Evolutionary conservation across 2,113 vertebrate genomes (phyloP).

Genomic region (Rhinopomastus cyanomelas): DNA sequence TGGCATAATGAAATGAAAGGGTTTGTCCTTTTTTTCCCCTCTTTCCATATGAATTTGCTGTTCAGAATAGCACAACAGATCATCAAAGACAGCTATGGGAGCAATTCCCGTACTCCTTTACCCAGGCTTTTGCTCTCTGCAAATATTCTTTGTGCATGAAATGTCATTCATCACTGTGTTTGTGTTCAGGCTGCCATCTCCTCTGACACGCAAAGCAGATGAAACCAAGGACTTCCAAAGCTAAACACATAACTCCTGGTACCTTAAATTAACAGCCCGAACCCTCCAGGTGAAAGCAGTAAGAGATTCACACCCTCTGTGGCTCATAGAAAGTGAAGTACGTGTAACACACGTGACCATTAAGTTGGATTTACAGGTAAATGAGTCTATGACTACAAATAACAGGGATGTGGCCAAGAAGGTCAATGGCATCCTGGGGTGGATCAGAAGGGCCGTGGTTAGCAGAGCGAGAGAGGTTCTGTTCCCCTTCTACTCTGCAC

Average conservation of each 20-base stretch:
- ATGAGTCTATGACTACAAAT: not conserved
- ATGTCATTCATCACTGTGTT: conserved; percentile 33
- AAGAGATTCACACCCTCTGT: conserved; percentile 16
- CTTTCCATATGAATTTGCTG: not conserved
- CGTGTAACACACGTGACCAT: not conserved
- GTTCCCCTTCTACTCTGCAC: no score
- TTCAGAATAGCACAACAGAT: not conserved
- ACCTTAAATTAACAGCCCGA: conserved; percentile 25
- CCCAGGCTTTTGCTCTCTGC: conserved; percentile 17
- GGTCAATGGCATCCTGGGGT: no score
- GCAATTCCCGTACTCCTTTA: not conserved
- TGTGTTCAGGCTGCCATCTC: not conserved
- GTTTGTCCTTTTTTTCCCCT: not conserved
- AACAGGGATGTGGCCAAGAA: no score
- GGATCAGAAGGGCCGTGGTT: no score
- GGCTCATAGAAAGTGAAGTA: not conserved
- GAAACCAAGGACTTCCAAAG: conserved; percentile 27
- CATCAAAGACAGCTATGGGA: conserved; percentile 15
- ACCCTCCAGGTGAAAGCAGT: not conserved
- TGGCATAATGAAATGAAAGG: not conserved
- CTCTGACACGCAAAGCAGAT: not conserved
- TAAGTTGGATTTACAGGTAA: not conserved
- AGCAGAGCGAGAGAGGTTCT: no score
- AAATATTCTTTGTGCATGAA: conserved; percentile 17
- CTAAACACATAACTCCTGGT: conserved; percentile 6